These are phyloP conservation scores for Proctacanthus coquilletti DNA, from an alignment of 1,140 invertebrate species.

Conservation along the genomic window DNA sequence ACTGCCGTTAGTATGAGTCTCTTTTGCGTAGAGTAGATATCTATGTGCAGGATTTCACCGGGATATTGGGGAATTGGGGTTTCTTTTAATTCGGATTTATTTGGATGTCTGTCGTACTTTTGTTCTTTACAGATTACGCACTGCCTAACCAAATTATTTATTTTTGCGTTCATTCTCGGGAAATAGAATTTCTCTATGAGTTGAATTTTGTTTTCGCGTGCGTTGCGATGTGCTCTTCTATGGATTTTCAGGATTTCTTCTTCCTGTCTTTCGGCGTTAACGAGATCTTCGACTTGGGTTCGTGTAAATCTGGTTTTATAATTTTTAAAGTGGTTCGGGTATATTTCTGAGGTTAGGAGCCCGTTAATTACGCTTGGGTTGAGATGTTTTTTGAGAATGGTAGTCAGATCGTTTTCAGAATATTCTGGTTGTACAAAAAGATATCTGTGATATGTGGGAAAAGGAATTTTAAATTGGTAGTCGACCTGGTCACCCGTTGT, in stretches of 20 bases:
- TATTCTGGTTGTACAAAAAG: too few relatives aligned
- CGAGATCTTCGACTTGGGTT: slow-evolving; percentile 3
- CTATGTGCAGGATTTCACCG: slow-evolving; percentile 6
- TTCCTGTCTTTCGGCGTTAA: slow-evolving; percentile 5
- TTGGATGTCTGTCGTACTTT: slow-evolving; percentile 5
- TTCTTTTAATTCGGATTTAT: background rate
- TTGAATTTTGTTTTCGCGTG: slow-evolving; percentile 6
- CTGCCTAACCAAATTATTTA: slow-evolving; percentile 4
- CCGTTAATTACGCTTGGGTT: too few relatives aligned
- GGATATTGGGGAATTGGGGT: slow-evolving; percentile 7
- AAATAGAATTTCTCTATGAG: slow-evolving; percentile 8
- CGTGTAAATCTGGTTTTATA: slow-evolving; percentile 5
- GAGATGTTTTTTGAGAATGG: too few relatives aligned
- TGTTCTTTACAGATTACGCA: slow-evolving; percentile 7
- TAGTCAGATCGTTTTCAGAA: too few relatives aligned
- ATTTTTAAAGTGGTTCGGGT: slow-evolving; percentile 2
- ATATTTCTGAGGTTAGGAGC: too few relatives aligned
- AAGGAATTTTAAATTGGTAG: too few relatives aligned
- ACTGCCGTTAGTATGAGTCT: slow-evolving; percentile 5
- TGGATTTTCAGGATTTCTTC: slow-evolving; percentile 5
- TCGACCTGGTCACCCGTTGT: too few relatives aligned
- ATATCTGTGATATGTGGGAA: too few relatives aligned
- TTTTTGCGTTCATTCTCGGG: slow-evolving; percentile 6
- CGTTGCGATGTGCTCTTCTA: slow-evolving; percentile 5
- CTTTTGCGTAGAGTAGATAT: slow-evolving; percentile 6